A percentile compares a stretch with the other conserved stretches of the same genome.
These are phyloP conservation scores for Ptiloglossa arizonensis DNA, from an alignment of 1,140 invertebrate genomes.

Conservation along the genomic window DNA sequence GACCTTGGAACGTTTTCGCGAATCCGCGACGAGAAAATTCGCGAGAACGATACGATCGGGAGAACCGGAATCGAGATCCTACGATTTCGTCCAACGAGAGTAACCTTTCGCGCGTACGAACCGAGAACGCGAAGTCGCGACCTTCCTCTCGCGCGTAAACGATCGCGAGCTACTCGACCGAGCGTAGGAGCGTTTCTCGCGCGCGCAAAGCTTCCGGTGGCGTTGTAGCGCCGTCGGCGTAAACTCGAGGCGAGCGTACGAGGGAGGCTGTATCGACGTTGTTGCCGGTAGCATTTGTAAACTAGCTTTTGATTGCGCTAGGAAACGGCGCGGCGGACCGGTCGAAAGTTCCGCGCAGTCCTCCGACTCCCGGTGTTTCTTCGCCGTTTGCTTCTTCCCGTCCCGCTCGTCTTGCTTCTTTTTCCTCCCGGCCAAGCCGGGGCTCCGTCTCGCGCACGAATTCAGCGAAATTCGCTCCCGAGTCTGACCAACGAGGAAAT, in stretches of 20 bases:
- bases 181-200: not conserved
- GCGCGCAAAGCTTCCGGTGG: not conserved
- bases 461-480: slow-evolving; percentile 61
- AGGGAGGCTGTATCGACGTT: slow-evolving; percentile 50
- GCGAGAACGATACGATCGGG: slow-evolving; percentile 5
- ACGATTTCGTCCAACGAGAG: too few relatives aligned
- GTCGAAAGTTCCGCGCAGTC: slow-evolving; percentile 59
- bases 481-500: slow-evolving; percentile 69
- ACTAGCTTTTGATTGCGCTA: slow-evolving; percentile 73
- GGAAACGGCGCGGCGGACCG: slow-evolving; percentile 62
- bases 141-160: slow-evolving; percentile 28
- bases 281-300: slow-evolving; percentile 71
- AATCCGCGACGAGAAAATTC: slow-evolving; percentile 15
- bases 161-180: slow-evolving; percentile 6
- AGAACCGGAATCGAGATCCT: too few relatives aligned
- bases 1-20: not conserved
- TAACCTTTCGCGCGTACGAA: too few relatives aligned
- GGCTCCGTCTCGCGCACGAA: slow-evolving; percentile 45
- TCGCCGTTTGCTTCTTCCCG: not conserved
- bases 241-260: slow-evolving; percentile 33
- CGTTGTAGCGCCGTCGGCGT: not conserved
- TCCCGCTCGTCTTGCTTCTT: slow-evolving; percentile 5
- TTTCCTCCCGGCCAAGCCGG: not conserved
- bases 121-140: not conserved
- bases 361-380: slow-evolving; percentile 23